Evolutionary conservation across 2,888 invertebrate genomes (phyloP).

Genomic region (Escarpia spicata): DNA sequence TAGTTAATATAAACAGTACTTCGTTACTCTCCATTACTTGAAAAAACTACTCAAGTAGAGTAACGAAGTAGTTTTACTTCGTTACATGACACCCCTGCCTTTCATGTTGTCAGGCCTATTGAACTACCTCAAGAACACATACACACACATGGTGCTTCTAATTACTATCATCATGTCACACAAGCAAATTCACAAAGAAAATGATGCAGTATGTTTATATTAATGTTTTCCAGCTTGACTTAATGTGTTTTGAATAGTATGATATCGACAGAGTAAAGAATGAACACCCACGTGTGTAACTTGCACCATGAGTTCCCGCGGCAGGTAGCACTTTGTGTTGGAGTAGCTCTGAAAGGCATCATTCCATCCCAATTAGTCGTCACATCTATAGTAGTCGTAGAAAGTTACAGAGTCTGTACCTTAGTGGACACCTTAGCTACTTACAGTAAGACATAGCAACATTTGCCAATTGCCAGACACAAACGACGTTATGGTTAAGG

Average conservation of each 20-base stretch:
- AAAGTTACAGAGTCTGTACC: neutral
- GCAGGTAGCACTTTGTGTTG: slow-evolving; percentile 61
- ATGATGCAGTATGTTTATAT: neutral
- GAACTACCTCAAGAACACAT: too few species aligned
- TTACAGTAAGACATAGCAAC: neutral
- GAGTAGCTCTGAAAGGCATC: slow-evolving; percentile 49
- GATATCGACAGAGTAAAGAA: neutral
- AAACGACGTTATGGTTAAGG: too few species aligned
- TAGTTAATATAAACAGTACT: too few species aligned
- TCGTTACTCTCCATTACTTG: too few species aligned
- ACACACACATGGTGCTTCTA: too few species aligned
- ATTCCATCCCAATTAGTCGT: neutral
- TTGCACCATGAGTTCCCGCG: slow-evolving; percentile 57
- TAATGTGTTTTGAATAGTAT: neutral
- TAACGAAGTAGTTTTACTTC: too few species aligned
- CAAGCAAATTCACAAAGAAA: neutral
- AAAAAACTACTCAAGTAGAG: too few species aligned
- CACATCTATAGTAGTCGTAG: neutral
- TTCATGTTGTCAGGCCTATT: too few species aligned
- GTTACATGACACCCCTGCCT: too few species aligned
- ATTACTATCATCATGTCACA: neutral
- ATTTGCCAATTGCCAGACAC: neutral
- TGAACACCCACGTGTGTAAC: neutral
- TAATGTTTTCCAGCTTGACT: neutral
- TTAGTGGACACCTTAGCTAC: neutral